A percentile compares a stretch with the other conserved stretches of the same genome.
Evolutionary conservation across 2,888 invertebrate species (phyloP).

Genomic region (Drosophila melanosoma): DNA sequence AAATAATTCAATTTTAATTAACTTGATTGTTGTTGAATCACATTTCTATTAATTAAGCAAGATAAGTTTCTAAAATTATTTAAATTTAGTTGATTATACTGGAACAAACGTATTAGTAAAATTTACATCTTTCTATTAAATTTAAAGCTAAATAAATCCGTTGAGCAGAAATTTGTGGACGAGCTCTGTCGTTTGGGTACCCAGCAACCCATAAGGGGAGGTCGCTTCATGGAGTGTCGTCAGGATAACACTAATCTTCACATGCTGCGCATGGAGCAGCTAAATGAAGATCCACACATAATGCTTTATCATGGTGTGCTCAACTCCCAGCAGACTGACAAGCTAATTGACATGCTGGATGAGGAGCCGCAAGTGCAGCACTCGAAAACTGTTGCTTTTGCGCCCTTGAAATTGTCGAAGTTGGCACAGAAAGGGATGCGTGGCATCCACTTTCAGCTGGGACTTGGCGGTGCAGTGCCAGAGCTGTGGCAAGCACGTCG

Average conservation of each 20-base stretch:
- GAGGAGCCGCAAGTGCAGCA: constrained; percentile 13
- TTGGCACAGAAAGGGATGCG: constrained; percentile 58
- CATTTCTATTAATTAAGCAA: not conserved
- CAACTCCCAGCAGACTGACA: constrained; percentile 51
- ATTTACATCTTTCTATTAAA: constrained; percentile 6
- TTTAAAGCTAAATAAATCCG: constrained; percentile 50
- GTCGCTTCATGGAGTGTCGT: constrained; percentile 48
- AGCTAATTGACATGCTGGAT: constrained; percentile 62
- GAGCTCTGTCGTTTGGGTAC: constrained; percentile 74
- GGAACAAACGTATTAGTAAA: not conserved
- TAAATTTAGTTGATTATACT: not conserved
- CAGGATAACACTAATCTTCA: constrained; percentile 49
- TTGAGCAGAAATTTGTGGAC: constrained; percentile 65
- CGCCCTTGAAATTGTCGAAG: constrained; percentile 47
- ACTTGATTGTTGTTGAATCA: not conserved
- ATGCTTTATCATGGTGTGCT: constrained; percentile 72
- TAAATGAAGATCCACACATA: constrained; percentile 74
- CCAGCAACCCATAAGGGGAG: constrained; percentile 32
- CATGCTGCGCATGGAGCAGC: constrained; percentile 66
- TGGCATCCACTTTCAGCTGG: constrained; percentile 38
- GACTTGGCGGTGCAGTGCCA: constrained; percentile 1
- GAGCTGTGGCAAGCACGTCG: constrained; percentile 69
- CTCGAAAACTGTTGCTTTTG: constrained; percentile 8
- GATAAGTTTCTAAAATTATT: not conserved
- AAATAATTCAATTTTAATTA: not conserved